Evolutionary conservation across 1,140 invertebrate genomes (phyloP).

Genomic region (Drosophila fuyamai): DNA sequence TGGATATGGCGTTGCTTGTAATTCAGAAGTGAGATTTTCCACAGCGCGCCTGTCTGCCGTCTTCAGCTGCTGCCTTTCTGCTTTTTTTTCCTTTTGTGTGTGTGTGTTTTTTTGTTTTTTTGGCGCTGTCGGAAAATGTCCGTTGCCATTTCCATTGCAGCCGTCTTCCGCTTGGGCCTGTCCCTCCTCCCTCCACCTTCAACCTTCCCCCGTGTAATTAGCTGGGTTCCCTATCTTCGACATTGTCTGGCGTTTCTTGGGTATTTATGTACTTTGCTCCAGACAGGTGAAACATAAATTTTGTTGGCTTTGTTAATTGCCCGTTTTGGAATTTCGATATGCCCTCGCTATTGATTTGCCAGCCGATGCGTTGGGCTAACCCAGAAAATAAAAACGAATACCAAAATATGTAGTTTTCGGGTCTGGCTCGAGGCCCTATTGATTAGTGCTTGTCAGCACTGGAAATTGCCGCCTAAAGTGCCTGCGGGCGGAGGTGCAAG

Average conservation of each 20-base stretch:
- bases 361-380: conserved; percentile 25
- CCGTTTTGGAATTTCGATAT: conserved; percentile 66
- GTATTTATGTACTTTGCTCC: conserved; percentile 79
- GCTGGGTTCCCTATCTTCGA: conserved; percentile 54
- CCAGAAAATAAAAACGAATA: conserved; percentile 22
- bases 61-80: conserved; percentile 47
- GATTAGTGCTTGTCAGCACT: conserved; percentile 72
- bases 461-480: conserved; percentile 45
- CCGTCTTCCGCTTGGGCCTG: conserved; percentile 47
- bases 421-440: conserved; percentile 42
- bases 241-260: conserved; percentile 62
- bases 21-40: conserved; percentile 84
- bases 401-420: conserved; percentile 51
- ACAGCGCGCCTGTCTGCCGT: conserved; percentile 69
- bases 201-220: conserved; percentile 66
- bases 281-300: conserved; percentile 84
- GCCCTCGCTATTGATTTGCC: conserved; percentile 48
- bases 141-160: conserved; percentile 73
- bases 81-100: conserved; percentile 14
- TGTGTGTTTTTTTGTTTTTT: conserved; percentile 27
- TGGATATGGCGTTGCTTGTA: conserved; percentile 68
- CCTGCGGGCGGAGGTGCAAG: conserved; percentile 1
- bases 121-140: conserved; percentile 73
- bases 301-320: conserved; percentile 80
- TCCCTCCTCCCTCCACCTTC: conserved; percentile 21